A percentile compares a stretch with the other conserved stretches of the same genome.
phyloP scores from a whole-genome alignment of 1,140 invertebrate species.

The Cydia strobilella region DNA sequence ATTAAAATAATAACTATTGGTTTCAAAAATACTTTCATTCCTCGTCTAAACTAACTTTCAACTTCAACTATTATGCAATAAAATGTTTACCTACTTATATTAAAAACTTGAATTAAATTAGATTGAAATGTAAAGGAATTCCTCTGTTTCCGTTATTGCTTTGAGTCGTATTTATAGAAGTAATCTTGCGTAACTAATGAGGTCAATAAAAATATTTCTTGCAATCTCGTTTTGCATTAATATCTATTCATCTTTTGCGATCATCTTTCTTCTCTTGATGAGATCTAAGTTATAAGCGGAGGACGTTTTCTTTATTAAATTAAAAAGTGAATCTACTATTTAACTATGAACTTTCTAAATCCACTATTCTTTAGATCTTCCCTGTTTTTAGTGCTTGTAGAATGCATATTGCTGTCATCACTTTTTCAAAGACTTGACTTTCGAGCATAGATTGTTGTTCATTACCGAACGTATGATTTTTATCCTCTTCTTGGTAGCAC shows the following conservation, averaged over 20 bases:
- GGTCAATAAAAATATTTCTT: conserved; percentile 15
- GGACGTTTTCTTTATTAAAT: background rate
- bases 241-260: conserved; percentile 18
- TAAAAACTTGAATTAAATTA: background rate
- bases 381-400: background rate
- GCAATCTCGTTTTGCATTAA: conserved; percentile 10
- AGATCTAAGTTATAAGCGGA: background rate
- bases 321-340: background rate
- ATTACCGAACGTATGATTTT: too few relatives aligned
- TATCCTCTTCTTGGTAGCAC: too few relatives aligned
- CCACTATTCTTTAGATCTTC: background rate
- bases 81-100: too few relatives aligned
- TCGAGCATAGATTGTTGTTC: too few relatives aligned
- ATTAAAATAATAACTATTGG: background rate
- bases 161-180: background rate
- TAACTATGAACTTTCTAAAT: background rate
- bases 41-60: background rate
- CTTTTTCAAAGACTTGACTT: too few relatives aligned
- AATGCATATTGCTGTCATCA: too few relatives aligned
- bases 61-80: too few relatives aligned
- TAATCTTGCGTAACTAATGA: conserved; percentile 15
- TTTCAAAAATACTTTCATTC: background rate
- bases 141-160: background rate
- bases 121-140: background rate
- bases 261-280: background rate